Percentiles rank a stretch among this genome's conserved stretches.
These are phyloP conservation scores for Eulithis testata DNA, from an alignment of 2,888 invertebrate species.

Conservation along the genomic window DNA sequence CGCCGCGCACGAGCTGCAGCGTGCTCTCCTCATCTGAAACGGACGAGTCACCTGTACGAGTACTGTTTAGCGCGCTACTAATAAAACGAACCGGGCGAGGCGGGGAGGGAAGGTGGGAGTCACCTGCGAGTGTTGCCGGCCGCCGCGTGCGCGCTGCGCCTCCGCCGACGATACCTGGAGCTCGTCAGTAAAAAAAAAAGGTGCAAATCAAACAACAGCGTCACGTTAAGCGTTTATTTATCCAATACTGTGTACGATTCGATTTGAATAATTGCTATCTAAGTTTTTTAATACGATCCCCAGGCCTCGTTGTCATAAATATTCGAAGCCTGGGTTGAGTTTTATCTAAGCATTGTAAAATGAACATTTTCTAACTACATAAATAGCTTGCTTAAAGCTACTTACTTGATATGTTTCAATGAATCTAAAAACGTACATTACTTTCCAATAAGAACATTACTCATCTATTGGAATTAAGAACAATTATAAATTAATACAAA, in stretches of 20 bases:
- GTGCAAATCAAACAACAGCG: slow-evolving; percentile 65
- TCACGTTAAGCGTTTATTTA: slow-evolving; percentile 62
- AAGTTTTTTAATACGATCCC: slow-evolving; percentile 8
- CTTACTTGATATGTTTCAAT: slow-evolving; percentile 30
- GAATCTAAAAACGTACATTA: not conserved
- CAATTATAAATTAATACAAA: not conserved
- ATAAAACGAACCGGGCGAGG: slow-evolving; percentile 21
- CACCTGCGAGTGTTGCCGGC: slow-evolving; percentile 34
- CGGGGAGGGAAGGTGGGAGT: slow-evolving; percentile 32
- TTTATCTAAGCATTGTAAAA: slow-evolving; percentile 11
- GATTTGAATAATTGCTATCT: slow-evolving; percentile 15
- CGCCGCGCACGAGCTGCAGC: slow-evolving; percentile 51
- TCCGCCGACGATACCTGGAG: slow-evolving; percentile 28
- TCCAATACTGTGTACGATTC: slow-evolving; percentile 30
- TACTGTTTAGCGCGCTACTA: slow-evolving; percentile 5
- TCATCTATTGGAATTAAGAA: slow-evolving; percentile 17
- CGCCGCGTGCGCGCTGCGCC: slow-evolving; percentile 25
- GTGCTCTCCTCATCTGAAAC: slow-evolving; percentile 75
- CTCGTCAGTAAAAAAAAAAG: slow-evolving; percentile 40
- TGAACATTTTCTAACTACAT: slow-evolving; percentile 19
- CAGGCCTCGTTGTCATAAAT: slow-evolving; percentile 2
- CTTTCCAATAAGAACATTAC: not conserved
- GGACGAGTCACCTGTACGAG: slow-evolving; percentile 44
- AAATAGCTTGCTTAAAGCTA: slow-evolving; percentile 18
- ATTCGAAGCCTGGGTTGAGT: slow-evolving; percentile 11